Evolutionary conservation across 2,797 vertebrate species (phyloP).

Genomic region (Coluber constrictor): DNA sequence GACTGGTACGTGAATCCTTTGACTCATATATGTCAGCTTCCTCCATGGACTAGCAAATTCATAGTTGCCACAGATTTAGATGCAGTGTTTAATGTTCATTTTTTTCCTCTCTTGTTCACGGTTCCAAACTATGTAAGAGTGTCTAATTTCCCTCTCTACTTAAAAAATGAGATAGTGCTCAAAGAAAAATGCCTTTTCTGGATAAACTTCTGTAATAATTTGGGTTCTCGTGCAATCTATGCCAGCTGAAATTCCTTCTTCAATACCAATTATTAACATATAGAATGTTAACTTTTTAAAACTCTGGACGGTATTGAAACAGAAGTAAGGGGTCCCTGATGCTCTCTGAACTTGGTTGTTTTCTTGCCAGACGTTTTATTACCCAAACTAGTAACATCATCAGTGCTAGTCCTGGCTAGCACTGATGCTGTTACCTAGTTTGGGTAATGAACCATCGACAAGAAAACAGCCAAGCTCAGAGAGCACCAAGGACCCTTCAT

Average conservation of each 20-base stretch:
- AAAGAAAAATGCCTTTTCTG: not conserved
- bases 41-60: not conserved
- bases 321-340: not conserved
- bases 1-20: not conserved
- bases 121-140: not conserved
- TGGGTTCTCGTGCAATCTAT: not conserved
- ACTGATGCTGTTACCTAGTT: not conserved
- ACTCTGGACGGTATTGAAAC: not conserved
- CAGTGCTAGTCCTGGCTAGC: not conserved
- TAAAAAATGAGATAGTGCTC: not conserved
- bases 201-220: not conserved
- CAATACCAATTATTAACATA: not conserved
- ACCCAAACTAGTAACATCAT: not conserved
- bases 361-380: not conserved
- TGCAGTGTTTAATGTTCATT: not conserved
- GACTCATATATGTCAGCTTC: not conserved
- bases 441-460: not conserved
- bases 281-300: not conserved
- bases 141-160: not conserved
- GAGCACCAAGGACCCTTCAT: not conserved
- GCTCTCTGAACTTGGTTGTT: not conserved
- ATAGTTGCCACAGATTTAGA: not conserved
- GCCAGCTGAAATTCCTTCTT: not conserved
- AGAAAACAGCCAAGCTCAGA: not conserved
- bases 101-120: not conserved